Percentiles rank a stretch among this genome's conserved stretches.
phyloP scores from a whole-genome alignment of 35 echinoderm and acorn worm genomes.

The Acanthaster planci region DNA sequence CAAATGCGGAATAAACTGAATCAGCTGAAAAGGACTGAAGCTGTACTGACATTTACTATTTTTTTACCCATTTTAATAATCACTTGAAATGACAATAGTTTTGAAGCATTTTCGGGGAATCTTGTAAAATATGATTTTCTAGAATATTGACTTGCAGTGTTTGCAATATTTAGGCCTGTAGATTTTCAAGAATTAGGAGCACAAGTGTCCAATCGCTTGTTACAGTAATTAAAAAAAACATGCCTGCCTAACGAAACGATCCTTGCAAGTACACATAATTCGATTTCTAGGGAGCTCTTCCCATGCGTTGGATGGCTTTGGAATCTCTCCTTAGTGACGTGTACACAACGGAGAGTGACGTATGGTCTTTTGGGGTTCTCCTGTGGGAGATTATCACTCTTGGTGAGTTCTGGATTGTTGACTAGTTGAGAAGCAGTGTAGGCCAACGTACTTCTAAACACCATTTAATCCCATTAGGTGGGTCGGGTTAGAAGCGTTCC shows the following conservation, averaged over 20 bases:
- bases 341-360: slow-evolving; percentile 81
- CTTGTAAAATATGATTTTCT: background rate
- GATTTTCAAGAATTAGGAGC: background rate
- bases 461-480: no score
- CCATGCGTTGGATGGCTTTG: slow-evolving; percentile 85
- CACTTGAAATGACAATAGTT: background rate
- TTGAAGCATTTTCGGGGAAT: background rate
- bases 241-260: background rate
- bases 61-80: no score
- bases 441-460: no score
- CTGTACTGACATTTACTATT: no score
- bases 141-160: background rate
- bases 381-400: slow-evolving; percentile 88
- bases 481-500: no score
- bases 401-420: slow-evolving; percentile 34
- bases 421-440: background rate
- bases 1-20: no score
- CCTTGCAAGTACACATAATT: background rate
- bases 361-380: slow-evolving; percentile 85
- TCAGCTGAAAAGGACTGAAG: no score
- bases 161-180: background rate
- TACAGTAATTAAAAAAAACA: no score
- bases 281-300: slow-evolving; percentile 11
- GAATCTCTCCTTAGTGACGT: slow-evolving; percentile 76
- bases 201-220: background rate